Evolutionary conservation across 2,888 invertebrate species (phyloP).

Genomic region (Lithophane ornitopus): DNA sequence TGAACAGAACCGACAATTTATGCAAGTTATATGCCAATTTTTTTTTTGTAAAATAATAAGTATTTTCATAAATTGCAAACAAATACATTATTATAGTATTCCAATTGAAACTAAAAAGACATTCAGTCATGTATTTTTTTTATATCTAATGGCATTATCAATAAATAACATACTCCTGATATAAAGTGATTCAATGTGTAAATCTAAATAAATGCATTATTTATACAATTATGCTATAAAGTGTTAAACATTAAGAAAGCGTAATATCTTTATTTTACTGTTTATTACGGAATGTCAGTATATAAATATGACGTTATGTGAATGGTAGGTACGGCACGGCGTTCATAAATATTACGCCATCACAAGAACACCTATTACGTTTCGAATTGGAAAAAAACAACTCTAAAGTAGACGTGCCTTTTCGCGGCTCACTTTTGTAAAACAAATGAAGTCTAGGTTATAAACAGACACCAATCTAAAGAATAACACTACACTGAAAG

Average conservation of each 20-base stretch:
- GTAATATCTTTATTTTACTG: conserved; percentile 33
- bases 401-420: conserved; percentile 23
- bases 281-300: conserved; percentile 49
- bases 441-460: conserved; percentile 42
- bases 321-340: conserved; percentile 24
- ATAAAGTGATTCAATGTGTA: conserved; percentile 20
- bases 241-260: conserved; percentile 30
- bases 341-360: conserved; percentile 22
- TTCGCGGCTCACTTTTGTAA: conserved; percentile 12
- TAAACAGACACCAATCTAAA: conserved; percentile 56
- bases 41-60: conserved; percentile 2
- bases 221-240: conserved; percentile 43
- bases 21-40: conserved; percentile 13
- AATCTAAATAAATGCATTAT: conserved; percentile 41
- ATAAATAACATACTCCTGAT: conserved; percentile 22
- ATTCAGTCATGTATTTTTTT: conserved; percentile 60
- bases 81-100: conserved; percentile 8
- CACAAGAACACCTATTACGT: conserved; percentile 17
- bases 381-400: conserved; percentile 10
- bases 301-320: conserved; percentile 4
- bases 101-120: conserved; percentile 38
- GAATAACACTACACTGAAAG: conserved; percentile 46
- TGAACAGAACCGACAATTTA: conserved; percentile 45
- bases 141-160: conserved; percentile 42
- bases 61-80: conserved; percentile 12